Evolutionary conservation across 2,888 invertebrate genomes (phyloP), one percentile per base, ranked within the genome.

Genomic region (Plemyria rubiginata): DNA sequence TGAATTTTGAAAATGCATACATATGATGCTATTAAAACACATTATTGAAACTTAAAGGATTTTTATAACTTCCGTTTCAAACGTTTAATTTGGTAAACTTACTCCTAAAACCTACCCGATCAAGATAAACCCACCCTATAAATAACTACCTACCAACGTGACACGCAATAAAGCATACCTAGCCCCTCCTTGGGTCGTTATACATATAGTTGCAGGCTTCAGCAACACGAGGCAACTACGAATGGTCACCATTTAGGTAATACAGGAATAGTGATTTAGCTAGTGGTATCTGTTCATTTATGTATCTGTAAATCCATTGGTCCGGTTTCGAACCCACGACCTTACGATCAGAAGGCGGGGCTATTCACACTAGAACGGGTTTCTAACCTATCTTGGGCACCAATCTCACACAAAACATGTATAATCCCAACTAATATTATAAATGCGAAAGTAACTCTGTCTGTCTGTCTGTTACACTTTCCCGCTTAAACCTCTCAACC

Each of bases 91-190:
- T 60, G 60, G 45, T 50, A 36, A 45, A 55, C 55, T 32, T 36
- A 49, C 48, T 46, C 46, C 54, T 51, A 55, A 60, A 55, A 45
- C 45, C 32, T 16, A 52, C 15, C 15, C 50, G 50, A 54, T 60
- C 60, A 60, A 45, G 60, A 60, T 54, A 48, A 49, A 7, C 13
- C 29, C 22, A 38, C 53, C 49, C 43, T 12, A 43, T 43, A 32
- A 8, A 13, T 49, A 49, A 52, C 54, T 28, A 53, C 53, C 53
- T 38, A 11, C 45, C 48, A 50, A 53, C 48, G 63, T 49, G 52
- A 29, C 53, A 60, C 64, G 60, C 53, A 63, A 59, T 52, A 64
- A 51, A 51, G 38, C 49, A 49, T 22, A 51, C 51, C 6, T 51
- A 28, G n/a, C 4, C 5, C 4, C 11, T 43, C 43, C 15, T 5